Base-by-base conservation (phyloP, 1,140 invertebrate genomes). In the Cryptotermes secundus region DNA sequence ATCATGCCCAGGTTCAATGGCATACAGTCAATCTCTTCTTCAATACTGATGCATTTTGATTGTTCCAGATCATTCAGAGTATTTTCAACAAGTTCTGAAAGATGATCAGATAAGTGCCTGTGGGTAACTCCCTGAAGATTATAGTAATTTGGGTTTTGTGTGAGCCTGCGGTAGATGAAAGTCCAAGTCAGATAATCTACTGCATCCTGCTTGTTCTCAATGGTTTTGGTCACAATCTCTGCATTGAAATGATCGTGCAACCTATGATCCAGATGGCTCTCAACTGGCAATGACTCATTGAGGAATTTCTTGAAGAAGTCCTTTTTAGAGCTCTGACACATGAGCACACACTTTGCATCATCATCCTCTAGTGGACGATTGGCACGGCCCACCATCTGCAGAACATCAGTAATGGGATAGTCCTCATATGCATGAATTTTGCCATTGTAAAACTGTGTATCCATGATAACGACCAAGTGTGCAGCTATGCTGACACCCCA, bases 111-210 rank as follows among this genome's bases (percentile, higher is more conserved):
- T 38, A 99, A 90, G 91, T 99, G 98, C 81, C 96, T 93, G 91
- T 99, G 98, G 1, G 97, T 98, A 2, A 99, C 96, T 19, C 97
- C 97, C 89, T 99, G 98, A 26, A 99, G 90, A 89, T 99, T 99
- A 90, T 99, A 99, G 89, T 99, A 99, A 90, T 99, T 99, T 16
- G 99, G 99, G 92, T 99, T 99, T 90, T 99, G 98, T 2, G 99
- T 99, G 87, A 99, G 94, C 85, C 99, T 90, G 26, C 98, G 92
- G 88, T 99, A 99, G 0, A 99, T 90, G 91, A 99, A 99, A 1
- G 98, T 99, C 99, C 99, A 99, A 0, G 99, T 99, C 3, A 99
- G 91, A 88, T 99, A 99, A 91, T 99, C 99, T 1, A 99, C 98
- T 0, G 98, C 98, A 90, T 99, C 99, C 89, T 99, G 99, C 90